These are phyloP conservation scores for Myodes glareolus DNA, from an alignment of 2,113 vertebrate genomes.

Conservation along the genomic window DNA sequence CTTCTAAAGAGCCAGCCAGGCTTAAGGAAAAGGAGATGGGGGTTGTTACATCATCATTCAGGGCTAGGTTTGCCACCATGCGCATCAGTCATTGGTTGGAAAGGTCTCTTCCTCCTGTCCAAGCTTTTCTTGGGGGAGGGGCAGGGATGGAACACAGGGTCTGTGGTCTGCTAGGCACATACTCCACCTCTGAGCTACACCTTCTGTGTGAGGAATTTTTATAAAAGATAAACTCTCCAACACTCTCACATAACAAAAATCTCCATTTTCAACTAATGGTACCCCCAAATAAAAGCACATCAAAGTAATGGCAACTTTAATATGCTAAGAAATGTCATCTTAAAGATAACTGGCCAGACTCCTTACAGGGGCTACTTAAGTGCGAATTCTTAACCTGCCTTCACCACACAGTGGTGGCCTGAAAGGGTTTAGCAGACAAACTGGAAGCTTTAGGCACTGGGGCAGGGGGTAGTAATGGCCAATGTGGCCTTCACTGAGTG, in stretches of 20 bases:
- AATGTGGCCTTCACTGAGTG: background rate
- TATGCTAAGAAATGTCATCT: background rate
- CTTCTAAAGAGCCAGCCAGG: background rate
- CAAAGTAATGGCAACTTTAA: background rate
- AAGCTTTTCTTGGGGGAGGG: background rate
- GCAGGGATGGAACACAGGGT: background rate
- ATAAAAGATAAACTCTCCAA: background rate
- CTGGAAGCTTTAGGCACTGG: conserved; percentile 52
- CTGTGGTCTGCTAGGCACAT: background rate
- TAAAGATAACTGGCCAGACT: background rate
- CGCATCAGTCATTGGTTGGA: conserved; percentile 85
- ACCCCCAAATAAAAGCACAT: background rate
- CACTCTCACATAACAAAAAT: background rate
- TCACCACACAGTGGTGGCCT: background rate
- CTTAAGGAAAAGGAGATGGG: background rate
- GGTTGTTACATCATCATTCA: conserved; percentile 82
- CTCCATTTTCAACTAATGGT: background rate
- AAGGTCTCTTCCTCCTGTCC: background rate
- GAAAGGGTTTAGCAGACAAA: background rate
- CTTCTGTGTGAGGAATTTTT: background rate
- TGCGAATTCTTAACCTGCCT: background rate
- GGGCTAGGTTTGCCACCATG: conserved; percentile 90
- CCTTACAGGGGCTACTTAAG: background rate
- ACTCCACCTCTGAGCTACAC: background rate
- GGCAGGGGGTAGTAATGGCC: background rate